Conservation (phyloP, 2,797 vertebrate species). For the Hoplostethus atlanticus region DNA sequence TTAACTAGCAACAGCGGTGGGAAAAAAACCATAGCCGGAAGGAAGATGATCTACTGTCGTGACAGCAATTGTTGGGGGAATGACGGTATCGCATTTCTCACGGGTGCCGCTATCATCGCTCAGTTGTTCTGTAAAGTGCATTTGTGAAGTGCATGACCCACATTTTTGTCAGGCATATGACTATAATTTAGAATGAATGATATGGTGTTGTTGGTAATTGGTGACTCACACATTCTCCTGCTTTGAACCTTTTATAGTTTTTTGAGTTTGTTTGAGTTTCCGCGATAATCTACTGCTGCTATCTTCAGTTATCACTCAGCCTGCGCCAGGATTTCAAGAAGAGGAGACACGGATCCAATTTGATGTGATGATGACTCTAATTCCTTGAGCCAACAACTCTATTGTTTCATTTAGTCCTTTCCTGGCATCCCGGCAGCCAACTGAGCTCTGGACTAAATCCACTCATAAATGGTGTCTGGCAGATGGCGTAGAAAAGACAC, state of each 20-base stretch:
- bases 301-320: slow-evolving; percentile 49
- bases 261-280: slow-evolving; percentile 10
- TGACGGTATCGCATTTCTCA: slow-evolving; percentile 50
- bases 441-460: slow-evolving; percentile 56
- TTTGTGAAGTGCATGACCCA: slow-evolving; percentile 25
- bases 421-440: slow-evolving; percentile 56
- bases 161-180: slow-evolving; percentile 10
- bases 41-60: slow-evolving; percentile 54
- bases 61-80: slow-evolving; percentile 62
- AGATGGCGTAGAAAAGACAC: slow-evolving; percentile 49
- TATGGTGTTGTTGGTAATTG: slow-evolving; percentile 48
- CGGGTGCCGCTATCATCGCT: slow-evolving; percentile 56
- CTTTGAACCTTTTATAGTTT: slow-evolving; percentile 24
- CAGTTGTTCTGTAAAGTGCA: slow-evolving; percentile 49
- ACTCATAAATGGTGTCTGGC: slow-evolving; percentile 52
- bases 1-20: slow-evolving; percentile 30
- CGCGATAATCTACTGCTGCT: slow-evolving; percentile 42
- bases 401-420: slow-evolving; percentile 62
- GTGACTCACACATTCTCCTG: slow-evolving; percentile 38
- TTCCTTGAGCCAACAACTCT: slow-evolving; percentile 56
- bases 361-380: slow-evolving; percentile 55
- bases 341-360: slow-evolving; percentile 64
- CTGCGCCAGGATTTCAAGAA: slow-evolving; percentile 44
- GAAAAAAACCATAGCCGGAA: slow-evolving; percentile 12
- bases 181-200: slow-evolving; percentile 64